Base-by-base conservation (phyloP, 2,888 invertebrate species). In the Deilephila elpenor region DNA sequence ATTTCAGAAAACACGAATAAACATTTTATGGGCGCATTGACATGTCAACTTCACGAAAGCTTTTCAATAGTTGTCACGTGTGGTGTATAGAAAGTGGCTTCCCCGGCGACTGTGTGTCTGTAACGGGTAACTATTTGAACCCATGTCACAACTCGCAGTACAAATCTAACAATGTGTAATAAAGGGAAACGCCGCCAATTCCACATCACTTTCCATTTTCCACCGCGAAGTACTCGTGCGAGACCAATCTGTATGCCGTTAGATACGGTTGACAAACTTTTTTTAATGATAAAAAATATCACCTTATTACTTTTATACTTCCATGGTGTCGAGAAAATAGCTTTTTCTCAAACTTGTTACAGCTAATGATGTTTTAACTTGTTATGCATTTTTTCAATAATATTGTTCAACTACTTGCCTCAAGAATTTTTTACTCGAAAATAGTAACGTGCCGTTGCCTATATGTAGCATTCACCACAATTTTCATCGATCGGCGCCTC, bases 141-240 rank as follows among this genome's bases (percentile, higher is more conserved):
- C 20, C 67, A 29, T 25, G 17, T 14, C 25, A 51, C 29, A 56
- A n/a, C 32, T 32, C 5, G 32, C 19, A 44, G 14, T 17, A 14
- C 25, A 17, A 67, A 44, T 51, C n/a, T 14, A 14, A 51, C 44
- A 25, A 37, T 6, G 51, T 20, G n/a, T n/a, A 37, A 44, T 64
- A 44, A 64, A 44, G 64, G 64, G 34, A 51, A 25, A 67, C 44
- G 25, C 67, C 51, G 17, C 29, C 61, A 17, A 32, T 61, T 61
- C 61, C 20, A 37, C 64, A 67, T 67, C 67, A 67, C 67, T 67
- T 67, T 67, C 67, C 67, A 67, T 44, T 67, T 67, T 67, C 67
- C 67, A 67, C 17, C 25, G 67, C 5, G 17, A 51, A 17, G 20
- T 6, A 25, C 67, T 67, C 67, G 51, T 67, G 67, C 67, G 67